Percentiles rank a stretch among this genome's conserved stretches.
Conservation (phyloP, 2,797 vertebrate species). For the Petrocephalus schoutedeni region DNA sequence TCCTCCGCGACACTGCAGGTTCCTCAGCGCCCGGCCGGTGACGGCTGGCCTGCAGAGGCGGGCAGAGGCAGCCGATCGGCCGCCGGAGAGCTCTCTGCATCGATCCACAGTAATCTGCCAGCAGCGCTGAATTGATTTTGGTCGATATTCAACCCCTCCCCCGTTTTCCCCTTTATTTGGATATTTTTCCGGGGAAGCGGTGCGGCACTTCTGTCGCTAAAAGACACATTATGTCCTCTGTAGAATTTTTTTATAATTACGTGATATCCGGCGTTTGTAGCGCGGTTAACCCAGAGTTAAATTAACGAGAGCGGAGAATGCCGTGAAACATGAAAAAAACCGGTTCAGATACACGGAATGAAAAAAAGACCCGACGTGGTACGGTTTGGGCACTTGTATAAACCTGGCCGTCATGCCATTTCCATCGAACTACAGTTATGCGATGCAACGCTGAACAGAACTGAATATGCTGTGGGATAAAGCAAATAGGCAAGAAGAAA, state of each 20-base stretch:
- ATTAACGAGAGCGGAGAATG: neutral
- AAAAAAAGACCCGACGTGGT: neutral
- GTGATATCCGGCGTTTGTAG: neutral
- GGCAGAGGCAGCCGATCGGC: slow-evolving; percentile 42
- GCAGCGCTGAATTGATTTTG: slow-evolving; percentile 40
- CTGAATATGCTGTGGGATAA: neutral
- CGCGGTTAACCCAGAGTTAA: neutral
- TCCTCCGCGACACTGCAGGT: slow-evolving; percentile 35
- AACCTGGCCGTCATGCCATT: neutral
- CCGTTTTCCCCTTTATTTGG: neutral
- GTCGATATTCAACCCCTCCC: neutral
- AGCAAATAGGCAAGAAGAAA: neutral
- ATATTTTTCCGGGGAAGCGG: neutral
- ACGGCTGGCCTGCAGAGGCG: slow-evolving; percentile 64
- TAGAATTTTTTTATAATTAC: neutral
- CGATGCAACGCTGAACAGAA: too few relatives aligned
- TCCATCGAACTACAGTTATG: neutral
- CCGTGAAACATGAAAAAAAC: neutral
- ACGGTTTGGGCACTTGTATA: neutral
- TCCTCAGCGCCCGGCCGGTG: slow-evolving; percentile 43
- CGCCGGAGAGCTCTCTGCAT: slow-evolving; percentile 57
- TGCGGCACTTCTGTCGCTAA: neutral
- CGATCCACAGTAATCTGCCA: slow-evolving; percentile 52
- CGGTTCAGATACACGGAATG: neutral
- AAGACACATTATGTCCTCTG: neutral